Evolutionary conservation across 2,888 invertebrate genomes (phyloP), one percentile per base, ranked within the genome.

Genomic region (Leucoma salicis): DNA sequence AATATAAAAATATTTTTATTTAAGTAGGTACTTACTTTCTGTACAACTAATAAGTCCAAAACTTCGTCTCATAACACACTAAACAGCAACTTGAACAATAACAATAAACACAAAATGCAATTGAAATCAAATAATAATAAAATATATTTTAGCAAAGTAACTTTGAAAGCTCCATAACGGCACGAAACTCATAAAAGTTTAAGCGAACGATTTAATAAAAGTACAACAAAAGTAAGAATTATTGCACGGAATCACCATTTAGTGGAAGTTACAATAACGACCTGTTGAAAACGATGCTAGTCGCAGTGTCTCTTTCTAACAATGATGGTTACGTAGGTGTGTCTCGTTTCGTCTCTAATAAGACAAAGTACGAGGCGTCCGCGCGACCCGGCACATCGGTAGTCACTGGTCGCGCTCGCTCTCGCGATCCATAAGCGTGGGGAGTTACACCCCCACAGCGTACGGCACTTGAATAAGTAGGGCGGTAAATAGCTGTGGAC

Each of bases 201-300:
- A 70, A 70, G 63, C 64, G 53, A 52, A 63, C 66, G 61, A 68
- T 72, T 77, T 70, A 72, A 71, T 75, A 72, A 68, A 74, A 75
- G 69, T 69, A 69, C 64, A 70, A 60, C 63, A 59, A 69, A 75
- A 75, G 74, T 74, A 74, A 66, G 71, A 83, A 83, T 78, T 77
- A 83, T 82, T 77, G 72, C 77, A 78, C 77, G 66, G 69, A 77
- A 83, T 79, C 84, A 80, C 83, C 81, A 82, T 82, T 86, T 78
- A 84, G 77, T 78, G 65, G 73, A 69, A 78, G 78, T 80, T 78
- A 81, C 82, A 82, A 80, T 85, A 86, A 84, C 83, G 87, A 88
- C 88, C 88, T 88, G 88, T 87, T 88, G 88, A 87, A 82, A 83
- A 74, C 67, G 75, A 70, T 64, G 66, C 66, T 64, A 54, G 29